Base-by-base conservation (phyloP, 2,113 vertebrate species). In the Seriola quinqueradiata region DNA sequence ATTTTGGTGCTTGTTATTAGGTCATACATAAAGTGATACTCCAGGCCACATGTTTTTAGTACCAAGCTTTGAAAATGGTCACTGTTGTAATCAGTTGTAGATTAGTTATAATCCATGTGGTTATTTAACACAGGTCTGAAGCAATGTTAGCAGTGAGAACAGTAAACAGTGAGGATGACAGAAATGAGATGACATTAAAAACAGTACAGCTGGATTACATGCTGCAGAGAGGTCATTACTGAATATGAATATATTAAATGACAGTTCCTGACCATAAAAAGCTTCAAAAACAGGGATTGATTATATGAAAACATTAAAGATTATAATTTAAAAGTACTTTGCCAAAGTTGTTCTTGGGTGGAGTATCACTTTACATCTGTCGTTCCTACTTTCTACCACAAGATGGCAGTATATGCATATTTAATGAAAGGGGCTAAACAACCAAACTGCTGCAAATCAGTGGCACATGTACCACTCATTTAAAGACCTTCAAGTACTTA, bases 341-440 rank as follows among this genome's bases (percentile, higher is more conserved):
- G 17, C 19, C 0, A 28, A 28, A 2, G 0, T 9, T 19, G 12
- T 28, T 54, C 5, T 60, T 38, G 42, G 73, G 44, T 44, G 34
- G 38, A 75, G 75, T 52, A 73, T 61, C 64, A 75, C 79, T 87
- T 79, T 60, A 63, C 28, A 71, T 17, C 32, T 70, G 71, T 50
- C 25, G 0, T 80, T 69, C 25, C 6, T 21, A 19, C 4, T 12
- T 63, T 42, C 23, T 10, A 81, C 89, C 93, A 90, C 85, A 50
- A 85, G 93, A 79, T 90, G 90, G 89, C 90, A 90, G 84, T 40
- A 79, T 3, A 60, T 13, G 58, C 50, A 63, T 2, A 38, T 72
- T 75, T 48, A 57, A 48, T 44, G 21, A 48, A 6, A 59, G 54
- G 75, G 50, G 50, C 17, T 19, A 5, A 75, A 57, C 10, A 21